Base-by-base conservation (phyloP, 2,113 vertebrate species). In the Donacobius atricapilla region DNA sequence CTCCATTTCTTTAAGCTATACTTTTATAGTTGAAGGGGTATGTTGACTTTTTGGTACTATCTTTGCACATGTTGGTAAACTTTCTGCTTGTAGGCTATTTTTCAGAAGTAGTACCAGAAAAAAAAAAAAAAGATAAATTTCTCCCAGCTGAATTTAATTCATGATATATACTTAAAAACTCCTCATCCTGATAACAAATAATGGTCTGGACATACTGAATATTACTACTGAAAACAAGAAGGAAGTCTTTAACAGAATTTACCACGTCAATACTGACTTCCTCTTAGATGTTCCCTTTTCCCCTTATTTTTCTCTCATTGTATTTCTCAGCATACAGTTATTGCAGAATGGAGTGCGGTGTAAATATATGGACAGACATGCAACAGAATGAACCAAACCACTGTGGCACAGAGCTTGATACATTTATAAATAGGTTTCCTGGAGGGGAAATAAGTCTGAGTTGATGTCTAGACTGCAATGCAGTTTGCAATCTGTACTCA, bases 1-100 rank as follows among this genome's bases (percentile, higher is more conserved):
- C 6, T 81, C 33, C 30, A 15, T 22, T 61, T 65, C 31, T 86
- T 91, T 47, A 63, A 48, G 31, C 15, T 58, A 39, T 23, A 7
- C 20, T 3, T 54, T 11, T 31, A 19, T 1, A 75, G 6, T 7
- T 30, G n/a, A 82, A 89, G 19, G 14, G 10, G 56, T 72, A 8
- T 45, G 65, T 53, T 0, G 0, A 9, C 31, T 51, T 54, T 45
- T 72, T 5, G 0, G 5, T 63, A 57, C 25, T 77, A 31, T 21
- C 25, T 8, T 73, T 60, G 18, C 5, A 68, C 5, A 40, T 42
- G 7, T 31, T 56, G 25, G 9, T 47, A 61, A 91, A 61, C 4
- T 31, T 94, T 18, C 48, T 76, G 20, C n/a, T 47, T 89, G 22
- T 40, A 73, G 23, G 40, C 13, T 33, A 23, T 51, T 82, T 71